Conservation (phyloP, 1,140 invertebrate genomes). For the Amyelois transitella region DNA sequence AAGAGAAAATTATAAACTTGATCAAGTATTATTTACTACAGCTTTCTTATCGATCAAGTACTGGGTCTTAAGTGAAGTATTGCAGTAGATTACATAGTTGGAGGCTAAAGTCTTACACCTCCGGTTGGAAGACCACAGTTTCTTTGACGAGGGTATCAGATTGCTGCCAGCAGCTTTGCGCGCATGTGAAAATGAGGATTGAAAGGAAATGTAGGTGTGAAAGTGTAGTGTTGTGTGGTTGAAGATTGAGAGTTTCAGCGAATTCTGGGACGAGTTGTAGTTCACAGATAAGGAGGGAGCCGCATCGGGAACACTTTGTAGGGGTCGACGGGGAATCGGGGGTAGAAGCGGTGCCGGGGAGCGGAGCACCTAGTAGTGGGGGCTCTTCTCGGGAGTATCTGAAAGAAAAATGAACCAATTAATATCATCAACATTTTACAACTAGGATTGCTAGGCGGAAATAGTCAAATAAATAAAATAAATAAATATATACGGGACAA, state of each 20-base stretch:
- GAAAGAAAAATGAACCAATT: neutral
- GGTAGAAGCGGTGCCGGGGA: slow-evolving; percentile 38
- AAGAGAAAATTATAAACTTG: too few species aligned
- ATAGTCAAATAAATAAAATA: too few species aligned
- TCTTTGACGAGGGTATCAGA: slow-evolving; percentile 81
- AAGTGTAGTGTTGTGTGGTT: slow-evolving; percentile 64
- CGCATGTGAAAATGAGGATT: slow-evolving; percentile 86
- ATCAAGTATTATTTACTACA: too few species aligned
- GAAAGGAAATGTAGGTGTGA: slow-evolving; percentile 85
- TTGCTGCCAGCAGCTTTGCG: slow-evolving; percentile 87
- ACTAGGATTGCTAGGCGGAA: too few species aligned
- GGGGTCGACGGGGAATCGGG: slow-evolving; percentile 47
- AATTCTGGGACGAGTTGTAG: slow-evolving; percentile 87
- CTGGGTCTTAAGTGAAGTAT: too few species aligned
- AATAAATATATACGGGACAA: too few species aligned
- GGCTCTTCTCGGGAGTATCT: slow-evolving; percentile 82
- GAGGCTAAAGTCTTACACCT: slow-evolving; percentile 51
- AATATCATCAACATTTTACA: too few species aligned
- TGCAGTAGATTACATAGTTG: neutral
- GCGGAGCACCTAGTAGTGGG: slow-evolving; percentile 79
- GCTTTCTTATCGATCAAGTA: too few species aligned
- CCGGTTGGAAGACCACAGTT: slow-evolving; percentile 84
- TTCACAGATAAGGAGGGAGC: slow-evolving; percentile 83
- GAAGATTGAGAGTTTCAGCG: slow-evolving; percentile 80
- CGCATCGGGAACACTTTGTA: slow-evolving; percentile 81